Evolutionary conservation across 2,797 vertebrate genomes (phyloP), one percentile per base, ranked within the genome.

Genomic region (Hydrolagus colliei): DNA sequence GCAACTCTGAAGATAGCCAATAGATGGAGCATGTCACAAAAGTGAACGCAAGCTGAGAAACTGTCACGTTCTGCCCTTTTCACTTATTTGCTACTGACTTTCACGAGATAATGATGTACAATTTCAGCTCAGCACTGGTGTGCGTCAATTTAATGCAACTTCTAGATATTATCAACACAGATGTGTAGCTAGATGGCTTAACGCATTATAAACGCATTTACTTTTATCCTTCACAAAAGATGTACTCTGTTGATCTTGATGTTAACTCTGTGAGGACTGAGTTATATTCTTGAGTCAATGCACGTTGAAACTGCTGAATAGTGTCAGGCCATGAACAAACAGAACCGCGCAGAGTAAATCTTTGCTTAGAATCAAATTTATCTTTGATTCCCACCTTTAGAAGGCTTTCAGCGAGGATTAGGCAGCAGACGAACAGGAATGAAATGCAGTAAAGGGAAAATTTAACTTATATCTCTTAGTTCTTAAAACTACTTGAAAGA

Each of bases 11-110:
- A 35, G 35, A 67, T 63, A 67, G 20, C 16, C 71, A 35, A 18
- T 52, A 1, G 27, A 71, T 84, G 18, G 79, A 71, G 41, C 65
- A 68, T 9, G 67, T 41, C 65, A 84, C 20, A 61, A 71, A 16
- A 71, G 65, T 41, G 79, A 84, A 84, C 32, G 65, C 63, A 52
- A 84, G 71, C 67, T 84, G 79, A 10, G 71, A 84, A 84, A 84
- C 65, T 71, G 62, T 41, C 41, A 52, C 41, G 41, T 52, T 52
- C 71, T 68, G 65, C 16, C 16, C 41, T 84, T 63, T 84, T 41
- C 41, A 52, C 5, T 41, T 75, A 12, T 75, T 9, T 75, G 32
- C 13, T 35, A 14, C 22, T 7, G 73, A 75, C 7, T 75, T 75
- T 18, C 73, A 41, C 16, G 18, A 14, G 11, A 41, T 35, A 35